Base-by-base conservation (phyloP, 37 sponge, comb jelly and placozoan species). In the Halichondria panicea region DNA sequence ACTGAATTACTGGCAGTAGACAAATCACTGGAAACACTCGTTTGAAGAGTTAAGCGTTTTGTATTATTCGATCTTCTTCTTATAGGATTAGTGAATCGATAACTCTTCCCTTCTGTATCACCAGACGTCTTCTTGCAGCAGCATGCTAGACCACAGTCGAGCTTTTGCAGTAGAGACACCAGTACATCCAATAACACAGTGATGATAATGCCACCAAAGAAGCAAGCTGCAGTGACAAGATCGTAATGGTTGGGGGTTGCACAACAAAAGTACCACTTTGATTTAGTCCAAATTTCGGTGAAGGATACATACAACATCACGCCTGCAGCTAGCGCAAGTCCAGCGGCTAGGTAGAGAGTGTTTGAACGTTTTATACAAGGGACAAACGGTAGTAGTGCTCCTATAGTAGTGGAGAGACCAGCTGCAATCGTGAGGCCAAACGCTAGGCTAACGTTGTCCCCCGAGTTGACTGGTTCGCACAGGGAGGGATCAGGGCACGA, bases 381-480 rank as follows among this genome's bases (percentile, higher is more conserved):
- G 19, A 84, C 39, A 46, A 90, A 75, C 2, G 90, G 90, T 0
- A 84, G 80, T 0, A 90, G 54, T 35, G 85, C 81, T 1, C 90
- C 90, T 21, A 90, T 31, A 1, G 76, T 74, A 0, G 90, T 90
- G 37, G 90, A 85, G 37, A 88, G 41, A 18, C 89, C 89, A 44
- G 89, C 89, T 32, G 63, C 84, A 7, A 89, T 83, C 13, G 89
- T 89, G 19, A 89, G 74, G 21, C 89, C 89, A 67, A 89, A 89
- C 21, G 89, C 89, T 24, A 89, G 62, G 0, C 72, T 61, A 32
- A 89, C 68, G 42, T 83, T 78, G 52, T 43, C 65, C 2, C 41
- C 62, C 22, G 66, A 27, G 8, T 27, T 8, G 32, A 8, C 18
- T n/a, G n/a, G n/a, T 6, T 41, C 55, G 42, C 82, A 82, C 11